Percentiles rank a stretch among this genome's conserved stretches.
Evolutionary conservation across 2,797 vertebrate species (phyloP).

Genomic region (Anisognathus igniventris): DNA sequence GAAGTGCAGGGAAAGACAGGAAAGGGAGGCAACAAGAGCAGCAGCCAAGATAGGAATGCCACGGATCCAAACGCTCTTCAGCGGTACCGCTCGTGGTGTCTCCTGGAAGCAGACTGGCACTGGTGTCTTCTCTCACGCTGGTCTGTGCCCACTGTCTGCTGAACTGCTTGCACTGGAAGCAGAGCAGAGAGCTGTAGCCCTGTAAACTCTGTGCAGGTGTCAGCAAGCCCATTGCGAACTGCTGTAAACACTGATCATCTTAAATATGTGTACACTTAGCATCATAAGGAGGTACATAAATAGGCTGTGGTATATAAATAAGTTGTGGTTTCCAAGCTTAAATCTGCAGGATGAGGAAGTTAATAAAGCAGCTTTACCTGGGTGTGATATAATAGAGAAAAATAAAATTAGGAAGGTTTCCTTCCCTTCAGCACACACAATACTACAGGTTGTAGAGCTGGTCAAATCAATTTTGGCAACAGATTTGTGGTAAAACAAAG

Average conservation of each 20-base stretch:
- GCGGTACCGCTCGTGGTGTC: not conserved
- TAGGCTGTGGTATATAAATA: not conserved
- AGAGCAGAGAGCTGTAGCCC: not conserved
- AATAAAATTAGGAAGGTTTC: not conserved
- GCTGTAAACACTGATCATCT: not conserved
- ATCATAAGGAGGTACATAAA: not conserved
- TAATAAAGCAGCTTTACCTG: not conserved
- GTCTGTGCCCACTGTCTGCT: conserved; percentile 37
- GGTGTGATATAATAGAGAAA: not conserved
- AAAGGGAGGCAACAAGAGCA: not conserved
- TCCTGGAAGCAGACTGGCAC: not conserved
- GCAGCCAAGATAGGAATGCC: not conserved
- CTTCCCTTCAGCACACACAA: not conserved
- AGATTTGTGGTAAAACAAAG: not conserved
- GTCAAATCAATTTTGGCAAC: not conserved
- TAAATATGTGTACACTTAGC: not conserved
- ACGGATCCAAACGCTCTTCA: not conserved
- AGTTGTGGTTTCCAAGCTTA: not conserved
- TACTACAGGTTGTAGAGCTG: not conserved
- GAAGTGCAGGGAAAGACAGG: not conserved
- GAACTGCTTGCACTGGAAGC: conserved; percentile 51
- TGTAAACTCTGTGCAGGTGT: not conserved
- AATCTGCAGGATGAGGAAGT: not conserved
- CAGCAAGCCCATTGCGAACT: not conserved
- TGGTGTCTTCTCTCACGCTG: conserved; percentile 6